Evolutionary conservation across 1,140 invertebrate species (phyloP).

Genomic region (Zeugodacus cucurbitae): DNA sequence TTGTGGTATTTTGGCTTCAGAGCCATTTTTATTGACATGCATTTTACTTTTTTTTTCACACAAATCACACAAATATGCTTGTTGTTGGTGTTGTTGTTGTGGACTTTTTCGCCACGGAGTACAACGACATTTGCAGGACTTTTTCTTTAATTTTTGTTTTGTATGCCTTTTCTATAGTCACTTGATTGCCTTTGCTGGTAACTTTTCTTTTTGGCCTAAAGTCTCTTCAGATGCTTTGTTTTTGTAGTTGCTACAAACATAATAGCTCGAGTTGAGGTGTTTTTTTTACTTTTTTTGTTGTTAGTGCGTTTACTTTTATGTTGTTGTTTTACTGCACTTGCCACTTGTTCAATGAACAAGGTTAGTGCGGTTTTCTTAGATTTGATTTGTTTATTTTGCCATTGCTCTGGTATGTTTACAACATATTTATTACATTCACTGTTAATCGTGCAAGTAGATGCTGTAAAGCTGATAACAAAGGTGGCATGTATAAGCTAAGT

Average conservation of each 20-base stretch:
- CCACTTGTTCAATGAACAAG: not conserved
- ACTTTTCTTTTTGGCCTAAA: not conserved
- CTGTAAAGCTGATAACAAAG: not conserved
- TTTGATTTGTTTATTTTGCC: not conserved
- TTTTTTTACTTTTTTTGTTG: not conserved
- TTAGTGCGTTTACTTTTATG: not conserved
- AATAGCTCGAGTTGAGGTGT: not conserved
- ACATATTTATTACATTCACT: not conserved
- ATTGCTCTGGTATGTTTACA: slow-evolving; percentile 16
- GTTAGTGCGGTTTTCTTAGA: not conserved
- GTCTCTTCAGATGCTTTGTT: not conserved
- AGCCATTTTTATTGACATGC: slow-evolving; percentile 14
- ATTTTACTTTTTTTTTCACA: not conserved
- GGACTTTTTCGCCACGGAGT: not conserved
- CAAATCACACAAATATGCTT: not conserved
- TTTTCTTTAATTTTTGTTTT: not conserved
- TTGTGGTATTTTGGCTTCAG: not conserved
- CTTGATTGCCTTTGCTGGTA: not conserved
- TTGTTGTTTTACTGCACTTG: not conserved
- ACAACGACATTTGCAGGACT: slow-evolving; percentile 30
- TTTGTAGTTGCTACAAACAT: not conserved
- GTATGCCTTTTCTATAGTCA: not conserved
- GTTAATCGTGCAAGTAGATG: not conserved
- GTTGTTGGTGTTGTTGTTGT: not conserved
- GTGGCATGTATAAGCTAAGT: not conserved